Conservation (phyloP, 1,140 invertebrate genomes). For the Myzus persicae region DNA sequence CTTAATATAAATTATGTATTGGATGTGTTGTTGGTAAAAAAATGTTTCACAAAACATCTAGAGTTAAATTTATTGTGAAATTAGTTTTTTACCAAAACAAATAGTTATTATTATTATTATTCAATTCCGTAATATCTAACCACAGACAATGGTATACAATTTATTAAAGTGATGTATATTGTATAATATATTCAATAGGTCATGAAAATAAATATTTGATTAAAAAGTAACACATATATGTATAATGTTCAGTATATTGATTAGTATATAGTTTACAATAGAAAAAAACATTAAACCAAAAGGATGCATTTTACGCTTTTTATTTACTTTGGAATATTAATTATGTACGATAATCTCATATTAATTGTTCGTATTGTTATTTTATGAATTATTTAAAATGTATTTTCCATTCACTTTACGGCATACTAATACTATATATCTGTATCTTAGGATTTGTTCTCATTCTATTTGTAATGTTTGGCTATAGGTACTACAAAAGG, state of each 20-base stretch:
- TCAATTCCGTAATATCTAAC: neutral
- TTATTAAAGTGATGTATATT: neutral
- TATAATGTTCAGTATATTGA: no score
- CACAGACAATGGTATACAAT: neutral
- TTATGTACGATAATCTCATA: no score
- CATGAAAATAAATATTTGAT: neutral
- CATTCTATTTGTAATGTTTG: no score
- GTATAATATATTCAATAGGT: neutral
- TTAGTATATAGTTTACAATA: neutral
- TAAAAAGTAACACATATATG: neutral
- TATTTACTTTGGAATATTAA: neutral
- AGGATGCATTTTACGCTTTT: neutral
- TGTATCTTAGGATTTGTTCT: no score
- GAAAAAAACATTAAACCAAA: neutral
- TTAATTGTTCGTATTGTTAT: no score
- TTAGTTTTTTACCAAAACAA: neutral
- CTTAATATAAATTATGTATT: conserved; percentile 1
- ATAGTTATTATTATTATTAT: neutral
- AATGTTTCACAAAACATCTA: neutral
- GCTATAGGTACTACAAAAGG: no score
- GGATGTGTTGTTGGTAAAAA: neutral
- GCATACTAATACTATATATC: no score
- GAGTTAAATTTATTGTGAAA: neutral
- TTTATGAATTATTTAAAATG: no score
- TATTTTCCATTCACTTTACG: no score